Evolutionary conservation across 30 jellyfish, hydroid and myxozoan genomes (phyloP).

Genomic region (Chironex yamaguchii): DNA sequence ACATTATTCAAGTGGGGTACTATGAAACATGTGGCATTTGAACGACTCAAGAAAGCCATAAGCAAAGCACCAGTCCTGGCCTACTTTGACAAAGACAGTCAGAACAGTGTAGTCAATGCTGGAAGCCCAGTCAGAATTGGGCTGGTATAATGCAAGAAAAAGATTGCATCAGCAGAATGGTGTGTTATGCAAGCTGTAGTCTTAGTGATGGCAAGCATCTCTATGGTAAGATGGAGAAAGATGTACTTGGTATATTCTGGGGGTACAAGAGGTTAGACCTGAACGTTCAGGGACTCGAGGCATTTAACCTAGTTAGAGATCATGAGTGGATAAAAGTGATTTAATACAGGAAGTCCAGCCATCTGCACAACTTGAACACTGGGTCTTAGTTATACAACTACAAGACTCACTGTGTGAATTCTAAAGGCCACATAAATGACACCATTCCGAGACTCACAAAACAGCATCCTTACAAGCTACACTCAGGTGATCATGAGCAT

Average conservation of each 20-base stretch:
- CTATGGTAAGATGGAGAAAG: conserved; percentile 68
- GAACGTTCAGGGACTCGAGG: background rate
- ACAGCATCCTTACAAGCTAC: background rate
- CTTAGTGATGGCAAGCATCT: conserved; percentile 13
- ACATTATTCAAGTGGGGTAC: background rate
- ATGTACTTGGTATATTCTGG: conserved; percentile 54
- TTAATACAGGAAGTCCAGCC: no score
- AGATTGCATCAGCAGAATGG: background rate
- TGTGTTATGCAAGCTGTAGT: conserved; percentile 57
- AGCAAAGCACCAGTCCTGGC: background rate
- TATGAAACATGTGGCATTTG: background rate
- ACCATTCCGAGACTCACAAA: background rate
- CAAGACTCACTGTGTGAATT: no score
- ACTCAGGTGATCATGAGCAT: background rate
- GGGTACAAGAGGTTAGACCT: background rate
- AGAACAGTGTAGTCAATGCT: conserved; percentile 18
- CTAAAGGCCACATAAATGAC: background rate
- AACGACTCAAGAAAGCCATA: background rate
- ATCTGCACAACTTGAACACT: no score
- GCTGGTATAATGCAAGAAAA: conserved; percentile 49
- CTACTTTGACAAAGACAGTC: no score
- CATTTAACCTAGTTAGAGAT: no score
- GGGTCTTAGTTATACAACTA: no score
- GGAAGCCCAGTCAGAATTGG: conserved; percentile 50
- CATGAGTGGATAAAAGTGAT: no score